Evolutionary conservation across 2,797 vertebrate genomes (phyloP).

Genomic region (Lepus oiostolus): DNA sequence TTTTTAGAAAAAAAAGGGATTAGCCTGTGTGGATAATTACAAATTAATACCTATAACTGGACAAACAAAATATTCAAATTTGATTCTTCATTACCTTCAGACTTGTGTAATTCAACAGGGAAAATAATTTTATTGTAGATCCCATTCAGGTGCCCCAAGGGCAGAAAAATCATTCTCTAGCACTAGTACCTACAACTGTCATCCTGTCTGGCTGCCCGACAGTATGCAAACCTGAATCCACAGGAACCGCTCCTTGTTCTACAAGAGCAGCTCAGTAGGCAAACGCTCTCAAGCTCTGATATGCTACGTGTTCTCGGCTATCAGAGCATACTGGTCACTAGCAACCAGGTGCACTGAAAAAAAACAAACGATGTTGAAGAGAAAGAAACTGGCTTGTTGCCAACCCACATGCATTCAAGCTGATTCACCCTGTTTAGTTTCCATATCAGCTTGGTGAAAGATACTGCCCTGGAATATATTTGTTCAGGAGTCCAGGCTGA

Average conservation of each 20-base stretch:
- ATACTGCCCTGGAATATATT: slow-evolving; percentile 72
- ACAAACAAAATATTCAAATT: slow-evolving; percentile 36
- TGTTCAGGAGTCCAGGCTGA: slow-evolving; percentile 76
- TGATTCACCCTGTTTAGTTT: slow-evolving; percentile 79
- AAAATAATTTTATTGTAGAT: slow-evolving; percentile 78
- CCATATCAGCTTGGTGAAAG: slow-evolving; percentile 57
- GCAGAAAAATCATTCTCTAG: slow-evolving; percentile 49
- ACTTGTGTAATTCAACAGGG: slow-evolving; percentile 62
- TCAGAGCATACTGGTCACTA: slow-evolving; percentile 13
- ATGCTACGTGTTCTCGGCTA: slow-evolving; percentile 66
- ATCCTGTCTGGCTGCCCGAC: slow-evolving; percentile 63
- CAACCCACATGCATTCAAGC: slow-evolving; percentile 77
- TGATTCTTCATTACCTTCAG: slow-evolving; percentile 67
- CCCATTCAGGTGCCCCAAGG: slow-evolving; percentile 55
- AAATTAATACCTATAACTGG: slow-evolving; percentile 14
- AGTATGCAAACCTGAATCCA: background rate
- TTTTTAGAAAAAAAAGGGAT: background rate
- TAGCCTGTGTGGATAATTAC: background rate
- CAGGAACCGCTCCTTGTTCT: background rate
- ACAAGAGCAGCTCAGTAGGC: background rate
- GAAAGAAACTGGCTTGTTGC: slow-evolving; percentile 70
- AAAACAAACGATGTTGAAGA: slow-evolving; percentile 48
- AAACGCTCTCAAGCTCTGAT: slow-evolving; percentile 50
- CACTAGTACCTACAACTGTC: slow-evolving; percentile 70
- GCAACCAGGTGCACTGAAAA: slow-evolving; percentile 67